Conservation (phyloP, 2,113 vertebrate species). For the Dermatemys mawii region DNA sequence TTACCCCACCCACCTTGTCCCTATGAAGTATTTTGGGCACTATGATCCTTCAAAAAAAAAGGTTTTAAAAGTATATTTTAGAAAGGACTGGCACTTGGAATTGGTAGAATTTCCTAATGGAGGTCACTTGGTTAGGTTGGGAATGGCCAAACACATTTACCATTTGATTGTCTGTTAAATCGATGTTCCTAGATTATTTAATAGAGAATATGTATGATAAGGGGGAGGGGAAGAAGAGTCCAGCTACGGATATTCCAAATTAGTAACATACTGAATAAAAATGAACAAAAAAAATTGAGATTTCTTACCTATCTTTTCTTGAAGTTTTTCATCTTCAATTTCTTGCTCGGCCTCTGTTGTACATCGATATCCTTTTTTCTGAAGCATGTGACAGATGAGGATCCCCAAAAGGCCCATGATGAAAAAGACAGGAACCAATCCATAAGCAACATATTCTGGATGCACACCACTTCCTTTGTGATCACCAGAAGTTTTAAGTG, state of each 20-base stretch:
- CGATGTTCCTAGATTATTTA: not conserved
- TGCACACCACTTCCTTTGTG: slow-evolving; percentile 44
- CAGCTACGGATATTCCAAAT: not conserved
- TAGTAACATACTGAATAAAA: not conserved
- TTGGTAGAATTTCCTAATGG: not conserved
- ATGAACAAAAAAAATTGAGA: not conserved
- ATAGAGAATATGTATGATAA: not conserved
- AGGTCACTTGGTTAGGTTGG: not conserved
- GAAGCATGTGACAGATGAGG: slow-evolving; percentile 92
- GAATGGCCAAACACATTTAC: not conserved
- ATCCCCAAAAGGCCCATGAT: slow-evolving; percentile 92
- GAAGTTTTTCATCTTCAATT: slow-evolving; percentile 77
- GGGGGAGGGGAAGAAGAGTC: not conserved
- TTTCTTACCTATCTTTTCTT: slow-evolving; percentile 84
- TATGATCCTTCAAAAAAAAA: not conserved
- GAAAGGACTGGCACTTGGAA: not conserved
- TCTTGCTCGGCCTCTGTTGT: slow-evolving; percentile 87
- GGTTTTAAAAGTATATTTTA: not conserved
- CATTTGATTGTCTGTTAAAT: not conserved
- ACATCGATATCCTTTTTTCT: slow-evolving; percentile 95
- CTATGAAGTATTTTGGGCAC: not conserved
- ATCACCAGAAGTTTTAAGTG: not conserved
- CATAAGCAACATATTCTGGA: slow-evolving; percentile 84
- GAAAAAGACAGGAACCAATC: slow-evolving; percentile 90
- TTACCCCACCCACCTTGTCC: not conserved